phyloP scores from a whole-genome alignment of 2,888 invertebrate species.

The Tiphia femorata region DNA sequence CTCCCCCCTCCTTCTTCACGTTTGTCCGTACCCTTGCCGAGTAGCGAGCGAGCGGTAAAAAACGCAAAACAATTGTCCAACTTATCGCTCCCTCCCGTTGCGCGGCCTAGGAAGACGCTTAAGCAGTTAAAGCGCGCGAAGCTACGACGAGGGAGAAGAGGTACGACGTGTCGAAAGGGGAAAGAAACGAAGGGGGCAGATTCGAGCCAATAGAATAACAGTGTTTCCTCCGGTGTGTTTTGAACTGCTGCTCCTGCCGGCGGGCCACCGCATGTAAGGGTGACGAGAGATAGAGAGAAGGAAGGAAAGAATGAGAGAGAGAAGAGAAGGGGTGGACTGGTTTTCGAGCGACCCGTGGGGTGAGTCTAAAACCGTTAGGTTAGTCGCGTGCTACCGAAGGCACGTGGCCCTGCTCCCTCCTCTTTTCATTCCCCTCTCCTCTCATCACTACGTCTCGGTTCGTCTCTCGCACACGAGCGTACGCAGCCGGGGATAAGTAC shows the following conservation, averaged over 20 bases:
- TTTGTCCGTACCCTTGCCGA: too few species aligned
- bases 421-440: slow-evolving; percentile 10
- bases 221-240: slow-evolving; percentile 59
- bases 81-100: too few species aligned
- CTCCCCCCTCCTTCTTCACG: too few species aligned
- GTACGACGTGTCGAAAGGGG: slow-evolving; percentile 44
- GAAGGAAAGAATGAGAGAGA: too few species aligned
- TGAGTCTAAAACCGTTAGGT: slow-evolving; percentile 67
- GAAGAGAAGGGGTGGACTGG: slow-evolving; percentile 63
- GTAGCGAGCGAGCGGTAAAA: background rate
- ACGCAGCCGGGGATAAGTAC: too few species aligned
- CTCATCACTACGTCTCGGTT: slow-evolving; percentile 5
- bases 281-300: slow-evolving; percentile 38
- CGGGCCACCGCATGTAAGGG: slow-evolving; percentile 37
- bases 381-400: slow-evolving; percentile 65
- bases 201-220: slow-evolving; percentile 64
- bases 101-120: slow-evolving; percentile 10
- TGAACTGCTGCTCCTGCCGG: slow-evolving; percentile 38
- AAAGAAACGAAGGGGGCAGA: slow-evolving; percentile 45
- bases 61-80: slow-evolving; percentile 39
- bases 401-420: slow-evolving; percentile 62
- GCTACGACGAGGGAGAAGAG: slow-evolving; percentile 31
- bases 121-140: slow-evolving; percentile 32
- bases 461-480: slow-evolving; percentile 11
- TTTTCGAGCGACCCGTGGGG: slow-evolving; percentile 58